Evolutionary conservation across 2,113 vertebrate genomes (phyloP).

Genomic region (Syngnathoides biaculeatus): DNA sequence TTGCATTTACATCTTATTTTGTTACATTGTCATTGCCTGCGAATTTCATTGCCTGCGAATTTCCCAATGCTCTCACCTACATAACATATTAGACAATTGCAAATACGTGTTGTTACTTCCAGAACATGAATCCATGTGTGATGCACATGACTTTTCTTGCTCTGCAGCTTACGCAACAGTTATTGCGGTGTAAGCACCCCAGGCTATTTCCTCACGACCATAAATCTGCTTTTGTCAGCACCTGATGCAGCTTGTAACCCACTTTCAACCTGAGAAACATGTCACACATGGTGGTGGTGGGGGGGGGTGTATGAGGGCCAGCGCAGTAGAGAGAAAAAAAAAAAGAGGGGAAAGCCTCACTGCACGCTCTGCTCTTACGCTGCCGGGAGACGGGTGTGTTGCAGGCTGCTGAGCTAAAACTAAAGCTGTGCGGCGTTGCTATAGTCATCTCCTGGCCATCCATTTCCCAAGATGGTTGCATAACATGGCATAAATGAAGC

Average conservation of each 20-base stretch:
- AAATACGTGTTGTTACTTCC: slow-evolving; percentile 27
- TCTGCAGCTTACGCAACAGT: slow-evolving; percentile 52
- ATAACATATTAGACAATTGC: slow-evolving; percentile 1
- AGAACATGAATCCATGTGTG: slow-evolving; percentile 44
- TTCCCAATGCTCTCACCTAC: not conserved
- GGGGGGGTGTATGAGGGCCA: slow-evolving; percentile 18
- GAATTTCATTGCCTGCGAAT: not conserved
- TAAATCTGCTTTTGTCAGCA: slow-evolving; percentile 55
- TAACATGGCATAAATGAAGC: slow-evolving; percentile 69
- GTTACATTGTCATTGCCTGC: not conserved
- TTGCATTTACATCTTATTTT: not conserved
- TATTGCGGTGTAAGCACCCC: slow-evolving; percentile 50
- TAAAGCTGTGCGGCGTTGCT: slow-evolving; percentile 45
- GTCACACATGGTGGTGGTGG: slow-evolving; percentile 22
- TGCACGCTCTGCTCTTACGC: slow-evolving; percentile 25
- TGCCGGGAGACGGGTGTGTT: slow-evolving; percentile 30
- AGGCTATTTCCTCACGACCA: slow-evolving; percentile 40
- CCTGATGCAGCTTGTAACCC: slow-evolving; percentile 40
- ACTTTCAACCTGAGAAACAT: slow-evolving; percentile 27
- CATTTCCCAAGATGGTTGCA: slow-evolving; percentile 68
- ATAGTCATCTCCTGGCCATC: slow-evolving; percentile 51
- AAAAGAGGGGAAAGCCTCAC: slow-evolving; percentile 42
- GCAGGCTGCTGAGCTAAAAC: slow-evolving; percentile 33
- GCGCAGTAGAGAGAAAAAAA: slow-evolving; percentile 2
- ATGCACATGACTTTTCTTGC: slow-evolving; percentile 48